These are phyloP conservation scores for Calcarius ornatus DNA, from an alignment of 2,113 vertebrate species.

Conservation along the genomic window DNA sequence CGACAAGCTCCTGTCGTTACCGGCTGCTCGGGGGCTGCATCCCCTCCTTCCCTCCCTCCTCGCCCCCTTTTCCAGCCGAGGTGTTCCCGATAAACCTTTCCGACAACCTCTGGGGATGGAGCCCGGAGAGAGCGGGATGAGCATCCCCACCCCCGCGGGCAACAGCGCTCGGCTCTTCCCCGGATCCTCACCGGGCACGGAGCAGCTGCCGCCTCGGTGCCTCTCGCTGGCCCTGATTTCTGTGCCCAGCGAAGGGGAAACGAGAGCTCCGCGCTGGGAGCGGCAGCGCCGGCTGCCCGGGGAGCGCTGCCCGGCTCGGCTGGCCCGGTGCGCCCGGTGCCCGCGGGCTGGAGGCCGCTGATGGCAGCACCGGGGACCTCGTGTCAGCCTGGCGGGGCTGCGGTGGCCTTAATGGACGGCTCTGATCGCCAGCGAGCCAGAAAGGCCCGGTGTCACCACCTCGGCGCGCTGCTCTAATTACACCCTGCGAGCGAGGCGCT, in stretches of 20 bases:
- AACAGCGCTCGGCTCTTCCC: rapidly evolving
- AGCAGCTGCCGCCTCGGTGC: background rate
- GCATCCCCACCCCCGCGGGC: background rate
- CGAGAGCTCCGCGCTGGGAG: background rate
- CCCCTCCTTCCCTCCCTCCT: background rate
- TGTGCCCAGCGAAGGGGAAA: background rate
- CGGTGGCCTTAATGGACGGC: background rate
- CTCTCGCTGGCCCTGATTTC: background rate
- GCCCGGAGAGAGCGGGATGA: background rate
- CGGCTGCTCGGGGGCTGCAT: background rate
- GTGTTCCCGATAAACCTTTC: background rate
- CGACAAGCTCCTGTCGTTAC: background rate
- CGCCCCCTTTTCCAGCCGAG: rapidly evolving
- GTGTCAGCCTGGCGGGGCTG: background rate
- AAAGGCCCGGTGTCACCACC: background rate
- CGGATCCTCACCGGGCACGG: background rate
- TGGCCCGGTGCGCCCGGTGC: rapidly evolving
- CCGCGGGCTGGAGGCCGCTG: rapidly evolving
- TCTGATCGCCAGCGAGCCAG: background rate
- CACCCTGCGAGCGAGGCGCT: background rate
- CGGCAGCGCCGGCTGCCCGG: background rate
- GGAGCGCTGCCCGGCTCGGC: background rate
- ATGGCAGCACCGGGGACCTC: background rate
- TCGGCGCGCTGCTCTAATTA: background rate
- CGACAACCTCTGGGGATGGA: background rate